A percentile compares a stretch with the other conserved stretches of the same genome.
phyloP scores from a whole-genome alignment of 2,113 vertebrate genomes.

The Pimephales promelas region DNA sequence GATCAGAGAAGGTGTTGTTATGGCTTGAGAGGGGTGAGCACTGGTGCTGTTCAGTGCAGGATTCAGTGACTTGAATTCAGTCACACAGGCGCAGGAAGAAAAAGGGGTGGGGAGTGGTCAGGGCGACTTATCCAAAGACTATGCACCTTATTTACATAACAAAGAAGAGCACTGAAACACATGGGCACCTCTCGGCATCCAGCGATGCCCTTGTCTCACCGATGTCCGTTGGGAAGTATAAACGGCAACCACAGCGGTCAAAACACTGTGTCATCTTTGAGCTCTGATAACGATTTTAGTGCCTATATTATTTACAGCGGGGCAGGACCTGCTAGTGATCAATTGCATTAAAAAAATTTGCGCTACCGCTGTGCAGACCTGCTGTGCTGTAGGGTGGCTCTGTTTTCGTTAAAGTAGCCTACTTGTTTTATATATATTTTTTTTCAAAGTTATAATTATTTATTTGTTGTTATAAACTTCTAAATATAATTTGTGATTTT shows the following conservation, averaged over 20 bases:
- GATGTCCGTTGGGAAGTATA: slow-evolving; percentile 8
- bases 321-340: neutral
- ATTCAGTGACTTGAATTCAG: slow-evolving; percentile 29
- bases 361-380: neutral
- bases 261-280: slow-evolving; percentile 13
- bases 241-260: neutral
- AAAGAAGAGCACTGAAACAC: slow-evolving; percentile 61
- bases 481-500: neutral
- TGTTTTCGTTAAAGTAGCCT: neutral
- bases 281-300: neutral
- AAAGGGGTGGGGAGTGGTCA: slow-evolving; percentile 42
- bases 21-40: neutral
- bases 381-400: neutral
- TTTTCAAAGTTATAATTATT: too few relatives aligned
- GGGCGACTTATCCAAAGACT: slow-evolving; percentile 47
- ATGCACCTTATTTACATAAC: slow-evolving; percentile 69
- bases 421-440: neutral
- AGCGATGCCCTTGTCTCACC: slow-evolving; percentile 13
- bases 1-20: neutral
- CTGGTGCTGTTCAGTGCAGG: neutral
- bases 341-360: neutral
- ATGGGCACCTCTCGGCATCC: slow-evolving; percentile 29
- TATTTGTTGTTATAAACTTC: neutral
- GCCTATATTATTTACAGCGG: slow-evolving; percentile 13
- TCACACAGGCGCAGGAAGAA: slow-evolving; percentile 22